Evolutionary conservation across 2,113 vertebrate genomes (phyloP).

Genomic region (Alosa alosa): DNA sequence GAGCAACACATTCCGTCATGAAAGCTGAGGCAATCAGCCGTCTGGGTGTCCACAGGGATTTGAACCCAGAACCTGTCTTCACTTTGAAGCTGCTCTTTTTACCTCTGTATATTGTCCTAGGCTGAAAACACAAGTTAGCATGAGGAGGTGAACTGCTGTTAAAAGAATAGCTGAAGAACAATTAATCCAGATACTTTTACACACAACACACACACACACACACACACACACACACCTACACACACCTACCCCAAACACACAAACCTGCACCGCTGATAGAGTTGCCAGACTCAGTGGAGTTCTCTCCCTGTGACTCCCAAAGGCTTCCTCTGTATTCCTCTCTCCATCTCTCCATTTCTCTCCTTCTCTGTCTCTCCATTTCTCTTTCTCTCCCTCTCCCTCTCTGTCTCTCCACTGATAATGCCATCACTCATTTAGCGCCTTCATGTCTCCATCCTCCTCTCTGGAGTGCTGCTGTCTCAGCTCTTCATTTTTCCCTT

Average conservation of each 20-base stretch:
- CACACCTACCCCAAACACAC: neutral
- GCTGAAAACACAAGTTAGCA: neutral
- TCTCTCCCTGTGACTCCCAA: neutral
- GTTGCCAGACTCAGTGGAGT: slow-evolving; percentile 2
- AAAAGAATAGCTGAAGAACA: neutral
- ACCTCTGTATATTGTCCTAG: neutral
- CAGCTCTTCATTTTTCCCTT: neutral
- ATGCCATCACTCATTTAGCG: slow-evolving; percentile 10
- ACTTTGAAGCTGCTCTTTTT: neutral
- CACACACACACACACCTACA: neutral
- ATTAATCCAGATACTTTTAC: neutral
- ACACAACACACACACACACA: neutral
- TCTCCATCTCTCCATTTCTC: neutral
- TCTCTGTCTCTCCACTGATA: neutral
- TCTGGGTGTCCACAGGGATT: neutral
- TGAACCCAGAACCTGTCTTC: neutral
- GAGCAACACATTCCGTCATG: neutral
- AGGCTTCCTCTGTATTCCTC: neutral
- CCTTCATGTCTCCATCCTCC: neutral
- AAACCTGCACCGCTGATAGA: neutral
- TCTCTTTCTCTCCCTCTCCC: neutral
- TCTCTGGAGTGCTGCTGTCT: neutral
- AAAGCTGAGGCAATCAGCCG: neutral
- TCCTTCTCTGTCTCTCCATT: neutral
- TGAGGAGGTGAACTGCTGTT: neutral